A percentile compares a stretch with the other conserved stretches of the same genome.
Evolutionary conservation across 1,140 invertebrate genomes (phyloP).

Genomic region (Drosophila lini): DNA sequence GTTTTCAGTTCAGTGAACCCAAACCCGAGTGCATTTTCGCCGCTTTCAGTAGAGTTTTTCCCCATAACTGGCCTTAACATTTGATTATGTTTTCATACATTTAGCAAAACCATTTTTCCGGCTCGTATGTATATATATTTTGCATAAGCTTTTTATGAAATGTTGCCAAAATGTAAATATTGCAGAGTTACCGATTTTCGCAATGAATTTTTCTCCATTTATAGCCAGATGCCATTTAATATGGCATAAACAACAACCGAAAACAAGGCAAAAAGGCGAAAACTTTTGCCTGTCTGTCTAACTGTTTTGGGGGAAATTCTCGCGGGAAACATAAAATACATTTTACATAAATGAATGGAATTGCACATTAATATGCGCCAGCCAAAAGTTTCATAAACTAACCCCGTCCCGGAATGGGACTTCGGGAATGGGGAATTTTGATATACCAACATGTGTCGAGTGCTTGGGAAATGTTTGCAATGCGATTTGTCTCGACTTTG

Average conservation of each 20-base stretch:
- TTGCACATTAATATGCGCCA: conserved; percentile 69
- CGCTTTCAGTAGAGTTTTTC: conserved; percentile 11
- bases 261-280: conserved; percentile 7
- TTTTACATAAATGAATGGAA: conserved; percentile 75
- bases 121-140: conserved; percentile 9
- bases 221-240: conserved; percentile 57
- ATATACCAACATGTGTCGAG: conserved; percentile 40
- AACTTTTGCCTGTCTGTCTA: conserved; percentile 38
- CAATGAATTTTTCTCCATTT: conserved; percentile 47
- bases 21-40: conserved; percentile 27
- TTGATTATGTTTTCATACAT: conserved; percentile 65
- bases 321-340: conserved; percentile 76
- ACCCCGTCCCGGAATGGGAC: neutral
- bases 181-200: conserved; percentile 49
- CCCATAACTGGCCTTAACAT: conserved; percentile 50
- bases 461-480: conserved; percentile 43
- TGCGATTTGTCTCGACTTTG: conserved; percentile 40
- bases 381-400: conserved; percentile 56
- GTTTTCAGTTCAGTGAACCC: conserved; percentile 31
- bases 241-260: conserved; percentile 21
- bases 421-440: neutral
- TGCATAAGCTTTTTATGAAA: conserved; percentile 59
- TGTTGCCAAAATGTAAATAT: conserved; percentile 62
- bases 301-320: conserved; percentile 51
- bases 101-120: conserved; percentile 46